These are phyloP conservation scores for Lates japonicus DNA, from an alignment of 2,797 vertebrate species.

Conservation along the genomic window DNA sequence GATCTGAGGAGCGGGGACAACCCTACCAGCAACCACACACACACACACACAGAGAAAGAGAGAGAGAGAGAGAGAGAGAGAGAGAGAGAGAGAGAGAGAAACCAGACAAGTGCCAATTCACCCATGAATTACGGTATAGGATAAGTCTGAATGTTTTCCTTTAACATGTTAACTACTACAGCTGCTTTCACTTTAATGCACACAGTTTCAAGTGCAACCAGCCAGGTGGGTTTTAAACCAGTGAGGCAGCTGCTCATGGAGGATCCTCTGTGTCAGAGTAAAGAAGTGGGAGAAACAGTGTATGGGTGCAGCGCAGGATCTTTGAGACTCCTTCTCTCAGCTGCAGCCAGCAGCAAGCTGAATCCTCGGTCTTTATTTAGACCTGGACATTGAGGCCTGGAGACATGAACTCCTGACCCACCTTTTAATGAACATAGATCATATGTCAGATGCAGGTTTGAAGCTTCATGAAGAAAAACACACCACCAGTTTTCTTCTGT, in stretches of 20 bases:
- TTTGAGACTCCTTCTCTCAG: conserved; percentile 63
- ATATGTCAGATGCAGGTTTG: conserved; percentile 70
- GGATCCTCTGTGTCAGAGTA: conserved; percentile 15
- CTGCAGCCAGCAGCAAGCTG: conserved; percentile 65
- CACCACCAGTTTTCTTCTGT: not conserved
- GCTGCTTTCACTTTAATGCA: not conserved
- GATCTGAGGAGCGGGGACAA: conserved; percentile 35
- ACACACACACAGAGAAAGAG: not conserved
- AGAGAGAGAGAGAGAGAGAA: not conserved
- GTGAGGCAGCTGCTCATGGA: not conserved
- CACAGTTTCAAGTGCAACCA: conserved; percentile 4
- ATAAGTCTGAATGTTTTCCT: not conserved
- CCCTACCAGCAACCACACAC: conserved; percentile 10
- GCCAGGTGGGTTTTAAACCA: conserved; percentile 23
- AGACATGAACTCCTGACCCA: conserved; percentile 83
- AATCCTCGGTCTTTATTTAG: conserved; percentile 83
- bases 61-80: not conserved
- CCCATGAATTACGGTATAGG: not conserved
- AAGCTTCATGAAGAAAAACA: conserved; percentile 22
- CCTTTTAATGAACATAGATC: conserved; percentile 83
- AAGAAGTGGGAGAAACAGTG: conserved; percentile 17
- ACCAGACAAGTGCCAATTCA: not conserved
- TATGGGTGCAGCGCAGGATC: conserved; percentile 34
- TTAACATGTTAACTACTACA: not conserved
- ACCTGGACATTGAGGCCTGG: conserved; percentile 76